A percentile compares a stretch with the other conserved stretches of the same genome.
These are phyloP conservation scores for Caenorhabditis sp. DNA, from an alignment of 2,888 invertebrate genomes.

Conservation along the genomic window DNA sequence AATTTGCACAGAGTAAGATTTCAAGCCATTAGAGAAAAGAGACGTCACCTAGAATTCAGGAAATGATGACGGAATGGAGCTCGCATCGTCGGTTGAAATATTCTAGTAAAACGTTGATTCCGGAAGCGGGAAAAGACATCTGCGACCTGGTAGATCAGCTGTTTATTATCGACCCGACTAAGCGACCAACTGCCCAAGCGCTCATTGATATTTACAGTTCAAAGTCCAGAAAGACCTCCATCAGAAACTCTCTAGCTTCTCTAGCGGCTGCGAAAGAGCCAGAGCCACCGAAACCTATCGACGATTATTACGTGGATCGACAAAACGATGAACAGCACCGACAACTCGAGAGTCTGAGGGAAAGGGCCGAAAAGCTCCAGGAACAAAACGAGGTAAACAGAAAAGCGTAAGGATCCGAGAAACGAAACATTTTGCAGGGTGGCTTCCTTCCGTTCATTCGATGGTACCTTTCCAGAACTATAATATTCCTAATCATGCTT, in stretches of 20 bases:
- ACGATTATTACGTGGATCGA: constrained; percentile 38
- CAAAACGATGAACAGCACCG: constrained; percentile 46
- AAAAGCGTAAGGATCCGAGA: constrained; percentile 10
- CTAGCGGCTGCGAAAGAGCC: constrained; percentile 11
- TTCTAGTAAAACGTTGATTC: constrained; percentile 38
- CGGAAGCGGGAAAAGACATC: constrained; percentile 52
- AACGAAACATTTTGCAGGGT: constrained; percentile 11
- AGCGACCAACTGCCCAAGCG: constrained; percentile 51
- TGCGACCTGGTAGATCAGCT: constrained; percentile 56
- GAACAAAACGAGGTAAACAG: neutral
- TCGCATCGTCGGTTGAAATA: constrained; percentile 7
- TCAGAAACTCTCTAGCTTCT: constrained; percentile 37
- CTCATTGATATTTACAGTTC: constrained; percentile 26
- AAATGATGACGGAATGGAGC: constrained; percentile 38
- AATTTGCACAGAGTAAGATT: constrained; percentile 58
- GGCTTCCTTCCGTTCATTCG: constrained; percentile 47
- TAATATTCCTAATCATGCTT: constrained; percentile 53
- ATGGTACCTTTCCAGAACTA: constrained; percentile 54
- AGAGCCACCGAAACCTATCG: constrained; percentile 13
- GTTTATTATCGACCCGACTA: constrained; percentile 40
- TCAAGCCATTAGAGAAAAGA: neutral
- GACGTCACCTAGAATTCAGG: neutral
- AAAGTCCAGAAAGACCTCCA: constrained; percentile 44
- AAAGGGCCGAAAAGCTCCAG: constrained; percentile 25
- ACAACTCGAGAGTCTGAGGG: constrained; percentile 27